Conservation (phyloP, 2,797 vertebrate species). For the Peromyscus nudipes region DNA sequence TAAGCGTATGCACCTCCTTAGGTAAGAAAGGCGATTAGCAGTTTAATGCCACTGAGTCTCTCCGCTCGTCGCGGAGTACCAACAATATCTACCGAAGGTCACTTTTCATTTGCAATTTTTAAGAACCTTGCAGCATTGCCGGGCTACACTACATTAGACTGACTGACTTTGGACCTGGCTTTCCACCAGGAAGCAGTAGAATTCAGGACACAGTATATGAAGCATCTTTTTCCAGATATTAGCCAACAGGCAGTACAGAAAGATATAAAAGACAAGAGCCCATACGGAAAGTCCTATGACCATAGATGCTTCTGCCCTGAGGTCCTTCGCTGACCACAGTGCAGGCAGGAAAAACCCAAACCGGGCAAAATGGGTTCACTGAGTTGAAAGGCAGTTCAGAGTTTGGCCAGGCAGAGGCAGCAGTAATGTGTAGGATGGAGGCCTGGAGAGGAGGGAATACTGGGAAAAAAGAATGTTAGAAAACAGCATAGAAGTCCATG, state of each 20-base stretch:
- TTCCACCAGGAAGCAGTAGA: neutral
- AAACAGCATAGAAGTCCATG: neutral
- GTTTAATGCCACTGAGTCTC: neutral
- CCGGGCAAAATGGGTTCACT: neutral
- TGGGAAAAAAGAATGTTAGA: neutral
- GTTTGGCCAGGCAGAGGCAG: neutral
- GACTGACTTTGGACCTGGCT: slow-evolving; percentile 19
- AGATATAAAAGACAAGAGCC: neutral
- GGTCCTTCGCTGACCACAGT: neutral
- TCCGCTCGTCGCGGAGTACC: neutral
- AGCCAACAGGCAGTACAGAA: neutral
- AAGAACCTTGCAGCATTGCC: neutral
- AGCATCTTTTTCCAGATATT: neutral
- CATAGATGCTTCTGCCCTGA: neutral
- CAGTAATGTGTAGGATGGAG: neutral
- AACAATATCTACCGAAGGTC: neutral
- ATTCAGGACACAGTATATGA: slow-evolving; percentile 2
- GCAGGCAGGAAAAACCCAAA: neutral
- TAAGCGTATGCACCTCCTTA: neutral
- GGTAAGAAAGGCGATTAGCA: neutral
- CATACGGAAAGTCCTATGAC: neutral
- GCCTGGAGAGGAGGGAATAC: neutral
- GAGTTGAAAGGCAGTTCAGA: slow-evolving; percentile 13
- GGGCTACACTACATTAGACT: neutral
- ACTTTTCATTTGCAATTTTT: slow-evolving; percentile 20